phyloP scores from a whole-genome alignment of 2,888 invertebrate species.

The Nomada flava region DNA sequence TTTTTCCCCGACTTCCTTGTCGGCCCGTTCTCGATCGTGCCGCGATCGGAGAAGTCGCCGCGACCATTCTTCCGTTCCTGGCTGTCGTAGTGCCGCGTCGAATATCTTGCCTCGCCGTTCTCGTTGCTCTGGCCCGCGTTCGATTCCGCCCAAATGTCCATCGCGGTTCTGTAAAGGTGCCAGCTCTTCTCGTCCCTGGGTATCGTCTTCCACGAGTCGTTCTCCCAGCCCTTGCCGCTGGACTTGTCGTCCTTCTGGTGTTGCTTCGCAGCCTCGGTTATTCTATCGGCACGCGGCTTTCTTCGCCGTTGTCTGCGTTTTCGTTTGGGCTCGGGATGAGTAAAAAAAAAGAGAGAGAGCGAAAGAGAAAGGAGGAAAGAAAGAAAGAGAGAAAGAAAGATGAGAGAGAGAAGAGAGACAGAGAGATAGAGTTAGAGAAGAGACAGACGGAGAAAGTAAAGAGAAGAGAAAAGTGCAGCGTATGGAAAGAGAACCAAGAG shows the following conservation, averaged over 20 bases:
- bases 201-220: conserved; percentile 83
- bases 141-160: conserved; percentile 83
- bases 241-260: conserved; percentile 76
- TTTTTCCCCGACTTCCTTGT: conserved; percentile 55
- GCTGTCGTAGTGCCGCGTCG: conserved; percentile 59
- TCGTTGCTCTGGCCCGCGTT: conserved; percentile 72
- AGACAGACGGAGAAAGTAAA: conserved; percentile 56
- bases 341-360: conserved; percentile 74
- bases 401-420: conserved; percentile 74
- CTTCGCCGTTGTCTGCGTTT: conserved; percentile 82
- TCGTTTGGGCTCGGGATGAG: conserved; percentile 75
- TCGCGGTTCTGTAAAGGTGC: conserved; percentile 83
- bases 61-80: conserved; percentile 64
- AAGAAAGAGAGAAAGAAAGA: conserved; percentile 65
- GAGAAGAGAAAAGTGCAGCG: conserved; percentile 58
- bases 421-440: conserved; percentile 22
- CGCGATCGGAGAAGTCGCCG: conserved; percentile 68
- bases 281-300: conserved; percentile 79
- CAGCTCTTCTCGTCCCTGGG: conserved; percentile 83
- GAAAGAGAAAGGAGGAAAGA: conserved; percentile 57
- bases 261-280: conserved; percentile 71
- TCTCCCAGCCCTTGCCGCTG: conserved; percentile 79
- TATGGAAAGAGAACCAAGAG: conserved; percentile 50
- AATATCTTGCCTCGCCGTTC: conserved; percentile 57
- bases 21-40: conserved; percentile 62